Evolutionary conservation across 1,140 invertebrate species (phyloP), one percentile per base, ranked within the genome.

Genomic region (Hypsibius dujardini): DNA sequence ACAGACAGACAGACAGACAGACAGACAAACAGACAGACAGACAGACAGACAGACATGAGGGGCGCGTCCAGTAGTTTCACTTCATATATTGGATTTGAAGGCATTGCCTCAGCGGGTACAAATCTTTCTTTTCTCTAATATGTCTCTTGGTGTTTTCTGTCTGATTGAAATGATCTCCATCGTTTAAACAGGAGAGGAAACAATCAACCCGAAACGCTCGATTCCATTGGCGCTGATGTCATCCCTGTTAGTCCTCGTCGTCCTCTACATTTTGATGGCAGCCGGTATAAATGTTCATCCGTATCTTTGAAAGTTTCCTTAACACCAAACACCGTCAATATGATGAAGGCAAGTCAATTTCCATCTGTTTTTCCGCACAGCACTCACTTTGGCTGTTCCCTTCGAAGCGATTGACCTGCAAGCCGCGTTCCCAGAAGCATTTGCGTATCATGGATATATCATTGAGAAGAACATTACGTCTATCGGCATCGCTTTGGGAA

Each of bases 81-180:
- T 7, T 56, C 50, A 56, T 56, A 56, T 56, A 56, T 56, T n/a
- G 50, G 50, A 56, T 56, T 56, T n/a, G 50, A 56, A n/a, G 50
- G 50, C 50, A 56, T 56, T n/a, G 50, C 50, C n/a, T 56, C 50
- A 56, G 50, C 50, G 7, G 50, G 50, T 56, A 56, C n/a, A n/a
- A 56, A 56, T 56, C 50, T 56, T 56, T 56, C n/a, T 56, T n/a
- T 56, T 7, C 50, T 56, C 28, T 28, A 28, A 28, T 28, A 28
- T 28, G 28, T 28, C 28, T 28, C 28, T 28, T 28, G 28, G 28
- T 28, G 28, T 28, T 28, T 28, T 28, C 28, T 28, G 28, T 28
- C 28, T 28, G 28, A 28, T 28, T 28, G 28, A 28, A 28, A 28
- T 28, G 28, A 28, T 28, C 28, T 28, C 28, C 28, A n/a, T 28